Conservation (phyloP, 37 sponge, comb jelly and placozoan species). For the Eunapius fragilis region DNA sequence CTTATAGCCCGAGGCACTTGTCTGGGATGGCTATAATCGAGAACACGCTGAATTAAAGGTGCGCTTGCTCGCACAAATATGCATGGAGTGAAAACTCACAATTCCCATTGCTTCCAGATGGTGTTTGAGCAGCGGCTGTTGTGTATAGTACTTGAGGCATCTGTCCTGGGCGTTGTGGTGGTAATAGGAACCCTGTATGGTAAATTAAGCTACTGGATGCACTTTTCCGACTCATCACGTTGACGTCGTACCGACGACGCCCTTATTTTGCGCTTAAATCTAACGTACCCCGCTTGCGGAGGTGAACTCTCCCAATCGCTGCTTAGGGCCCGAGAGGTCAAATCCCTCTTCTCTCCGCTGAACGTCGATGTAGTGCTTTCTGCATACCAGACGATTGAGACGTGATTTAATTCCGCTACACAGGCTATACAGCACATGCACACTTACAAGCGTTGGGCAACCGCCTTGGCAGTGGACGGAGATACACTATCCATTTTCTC, state of each 20-base stretch:
- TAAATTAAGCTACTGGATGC: no score
- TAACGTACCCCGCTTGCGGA: neutral
- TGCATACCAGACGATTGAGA: no score
- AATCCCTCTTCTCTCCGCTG: constrained; percentile 56
- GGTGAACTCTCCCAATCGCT: constrained; percentile 28
- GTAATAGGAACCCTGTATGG: constrained; percentile 25
- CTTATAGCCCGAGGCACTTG: neutral
- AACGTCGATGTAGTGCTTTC: constrained; percentile 53
- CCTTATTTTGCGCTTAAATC: no score
- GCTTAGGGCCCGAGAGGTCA: constrained; percentile 28
- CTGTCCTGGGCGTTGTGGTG: constrained; percentile 37
- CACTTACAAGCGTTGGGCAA: constrained; percentile 2
- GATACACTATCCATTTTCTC: constrained; percentile 6
- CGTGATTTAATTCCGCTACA: no score
- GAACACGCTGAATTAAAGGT: no score
- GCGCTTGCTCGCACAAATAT: neutral
- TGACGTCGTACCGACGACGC: no score
- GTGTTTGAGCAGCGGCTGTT: constrained; percentile 19
- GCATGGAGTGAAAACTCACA: neutral
- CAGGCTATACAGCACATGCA: neutral
- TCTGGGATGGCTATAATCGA: neutral
- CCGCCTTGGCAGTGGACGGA: neutral
- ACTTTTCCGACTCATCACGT: no score
- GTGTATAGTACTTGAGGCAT: constrained; percentile 18
- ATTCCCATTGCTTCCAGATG: constrained; percentile 12